Evolutionary conservation across 2,113 vertebrate genomes (phyloP).

Genomic region (Charina bottae): DNA sequence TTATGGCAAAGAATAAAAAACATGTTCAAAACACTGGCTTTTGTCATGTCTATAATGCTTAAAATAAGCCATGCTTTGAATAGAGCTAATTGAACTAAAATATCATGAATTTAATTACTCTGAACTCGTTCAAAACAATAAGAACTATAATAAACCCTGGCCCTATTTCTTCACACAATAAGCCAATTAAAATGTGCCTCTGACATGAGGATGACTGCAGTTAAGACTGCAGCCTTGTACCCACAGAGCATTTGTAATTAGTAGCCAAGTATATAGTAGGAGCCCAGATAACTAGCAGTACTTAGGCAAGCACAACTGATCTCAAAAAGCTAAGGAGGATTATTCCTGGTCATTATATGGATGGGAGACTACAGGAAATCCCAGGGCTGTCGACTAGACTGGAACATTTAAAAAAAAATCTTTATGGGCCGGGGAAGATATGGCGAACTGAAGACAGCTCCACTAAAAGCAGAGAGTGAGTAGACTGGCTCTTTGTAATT

Average conservation of each 20-base stretch:
- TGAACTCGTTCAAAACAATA: background rate
- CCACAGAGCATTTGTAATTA: background rate
- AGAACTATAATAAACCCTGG: slow-evolving; percentile 18
- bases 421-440: background rate
- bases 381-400: background rate
- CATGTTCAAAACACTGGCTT: background rate
- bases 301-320: background rate
- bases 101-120: slow-evolving; percentile 1
- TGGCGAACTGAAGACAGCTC: background rate
- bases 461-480: background rate
- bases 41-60: background rate
- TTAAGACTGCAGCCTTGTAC: background rate
- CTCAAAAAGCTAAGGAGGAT: background rate
- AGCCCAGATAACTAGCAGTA: background rate
- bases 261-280: background rate
- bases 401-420: background rate
- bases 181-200: slow-evolving; percentile 21
- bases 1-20: background rate
- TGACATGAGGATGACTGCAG: background rate
- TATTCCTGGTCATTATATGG: background rate
- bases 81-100: slow-evolving; percentile 20
- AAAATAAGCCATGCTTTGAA: slow-evolving; percentile 14
- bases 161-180: slow-evolving; percentile 7
- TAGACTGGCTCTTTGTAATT: no score
- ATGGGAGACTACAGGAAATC: background rate